Evolutionary conservation across 92 coral and sea anemone species (phyloP).

Genomic region (Plumapathes pennacea): DNA sequence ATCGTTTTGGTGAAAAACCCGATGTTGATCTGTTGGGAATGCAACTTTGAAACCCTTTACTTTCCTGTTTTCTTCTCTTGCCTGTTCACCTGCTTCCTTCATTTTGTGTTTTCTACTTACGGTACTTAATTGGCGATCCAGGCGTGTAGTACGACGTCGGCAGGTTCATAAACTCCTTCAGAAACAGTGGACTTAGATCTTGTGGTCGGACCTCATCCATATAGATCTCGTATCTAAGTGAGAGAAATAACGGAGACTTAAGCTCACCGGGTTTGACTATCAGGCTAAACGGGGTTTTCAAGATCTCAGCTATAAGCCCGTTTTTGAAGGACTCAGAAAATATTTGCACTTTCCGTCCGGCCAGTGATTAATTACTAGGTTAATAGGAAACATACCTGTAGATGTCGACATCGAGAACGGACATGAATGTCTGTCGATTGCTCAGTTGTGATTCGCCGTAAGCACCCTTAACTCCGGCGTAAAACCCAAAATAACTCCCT

Average conservation of each 20-base stretch:
- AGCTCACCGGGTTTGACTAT: too few species aligned
- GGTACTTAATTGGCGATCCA: conserved; percentile 13
- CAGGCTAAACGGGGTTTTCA: too few species aligned
- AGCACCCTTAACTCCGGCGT: conserved; percentile 28
- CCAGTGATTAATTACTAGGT: too few species aligned
- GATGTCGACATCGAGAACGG: conserved; percentile 32
- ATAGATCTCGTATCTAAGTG: conserved; percentile 21
- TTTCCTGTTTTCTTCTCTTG: too few species aligned
- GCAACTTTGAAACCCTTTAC: too few species aligned
- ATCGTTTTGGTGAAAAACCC: too few species aligned
- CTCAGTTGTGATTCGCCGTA: conserved; percentile 24
- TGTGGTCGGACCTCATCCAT: conserved; percentile 26
- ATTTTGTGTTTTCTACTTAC: conserved; percentile 7
- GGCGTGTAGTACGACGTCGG: conserved; percentile 5
- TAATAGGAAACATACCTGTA: conserved; percentile 48
- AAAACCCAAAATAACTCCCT: conserved; percentile 33
- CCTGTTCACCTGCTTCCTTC: too few species aligned
- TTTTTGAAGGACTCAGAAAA: too few species aligned
- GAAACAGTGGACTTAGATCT: conserved; percentile 22
- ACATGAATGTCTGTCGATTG: conserved; percentile 7
- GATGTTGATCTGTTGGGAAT: too few species aligned
- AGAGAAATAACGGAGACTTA: too few species aligned
- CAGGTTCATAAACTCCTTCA: conserved; percentile 22
- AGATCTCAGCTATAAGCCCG: too few species aligned
- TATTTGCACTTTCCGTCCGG: too few species aligned